Percentiles rank a stretch among this genome's conserved stretches.
phyloP scores from a whole-genome alignment of 2,113 vertebrate species.

The Ceratotherium simum region DNA sequence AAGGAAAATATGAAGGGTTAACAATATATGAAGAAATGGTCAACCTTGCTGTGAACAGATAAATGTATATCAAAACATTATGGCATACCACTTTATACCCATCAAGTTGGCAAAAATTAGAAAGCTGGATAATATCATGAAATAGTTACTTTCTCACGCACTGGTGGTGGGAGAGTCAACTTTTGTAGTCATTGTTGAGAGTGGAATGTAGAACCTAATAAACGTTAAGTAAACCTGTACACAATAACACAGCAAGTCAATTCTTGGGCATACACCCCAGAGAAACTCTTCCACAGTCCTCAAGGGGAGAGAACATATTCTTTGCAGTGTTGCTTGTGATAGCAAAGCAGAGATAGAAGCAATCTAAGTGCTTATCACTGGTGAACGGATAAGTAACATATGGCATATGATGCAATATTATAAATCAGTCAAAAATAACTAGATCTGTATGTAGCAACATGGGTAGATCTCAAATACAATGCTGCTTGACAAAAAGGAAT shows the following conservation, averaged over 20 bases:
- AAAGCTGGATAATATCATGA: conserved; percentile 16
- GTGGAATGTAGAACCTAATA: background rate
- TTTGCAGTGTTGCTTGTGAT: background rate
- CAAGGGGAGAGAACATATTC: background rate
- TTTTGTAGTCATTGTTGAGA: background rate
- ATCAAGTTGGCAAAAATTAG: conserved; percentile 39
- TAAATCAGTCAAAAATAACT: background rate
- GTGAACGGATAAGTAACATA: conserved; percentile 8
- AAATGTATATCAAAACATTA: conserved; percentile 19
- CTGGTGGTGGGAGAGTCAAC: background rate
- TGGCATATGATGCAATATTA: background rate
- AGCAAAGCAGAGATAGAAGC: conserved; percentile 6
- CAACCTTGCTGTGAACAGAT: background rate
- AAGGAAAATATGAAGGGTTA: background rate
- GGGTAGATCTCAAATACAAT: background rate
- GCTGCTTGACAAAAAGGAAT: background rate
- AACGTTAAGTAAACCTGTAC: background rate
- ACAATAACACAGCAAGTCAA: conserved; percentile 18
- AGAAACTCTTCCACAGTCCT: conserved; percentile 37
- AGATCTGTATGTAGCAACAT: background rate
- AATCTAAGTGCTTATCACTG: background rate
- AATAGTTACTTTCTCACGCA: conserved; percentile 9
- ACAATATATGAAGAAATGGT: background rate
- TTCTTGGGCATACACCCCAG: background rate
- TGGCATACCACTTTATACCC: background rate